A percentile compares a stretch with the other conserved stretches of the same genome.
phyloP scores from a whole-genome alignment of 2,888 invertebrate species.

The Tenthredo scrophulariae region DNA sequence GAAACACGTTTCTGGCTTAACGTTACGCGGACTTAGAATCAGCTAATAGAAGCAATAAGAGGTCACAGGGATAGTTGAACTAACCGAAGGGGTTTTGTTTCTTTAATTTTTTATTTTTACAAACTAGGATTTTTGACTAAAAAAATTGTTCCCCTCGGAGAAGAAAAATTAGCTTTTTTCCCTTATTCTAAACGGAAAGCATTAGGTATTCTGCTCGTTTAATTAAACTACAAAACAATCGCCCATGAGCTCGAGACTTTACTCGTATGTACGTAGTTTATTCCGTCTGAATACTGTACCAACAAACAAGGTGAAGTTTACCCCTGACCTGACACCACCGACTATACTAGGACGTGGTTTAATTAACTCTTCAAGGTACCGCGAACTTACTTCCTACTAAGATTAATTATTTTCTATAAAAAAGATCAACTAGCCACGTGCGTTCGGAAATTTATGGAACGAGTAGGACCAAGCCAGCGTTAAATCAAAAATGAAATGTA shows the following conservation, averaged over 20 bases:
- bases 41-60: constrained; percentile 28
- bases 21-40: constrained; percentile 14
- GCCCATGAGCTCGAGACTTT: neutral
- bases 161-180: neutral
- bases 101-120: no score
- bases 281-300: constrained; percentile 10
- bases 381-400: neutral
- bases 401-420: constrained; percentile 38
- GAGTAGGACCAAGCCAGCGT: neutral
- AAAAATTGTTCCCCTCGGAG: neutral
- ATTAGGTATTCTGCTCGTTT: neutral
- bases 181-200: neutral
- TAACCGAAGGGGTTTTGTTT: neutral
- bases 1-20: constrained; percentile 16
- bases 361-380: constrained; percentile 42
- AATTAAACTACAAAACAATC: neutral
- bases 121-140: no score
- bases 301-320: constrained; percentile 26
- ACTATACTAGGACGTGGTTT: constrained; percentile 16
- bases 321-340: constrained; percentile 22
- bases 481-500: neutral
- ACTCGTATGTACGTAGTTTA: neutral
- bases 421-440: constrained; percentile 13
- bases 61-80: neutral
- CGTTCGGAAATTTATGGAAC: neutral